phyloP scores from a whole-genome alignment of 2,797 vertebrate genomes.

The Streptopelia turtur region DNA sequence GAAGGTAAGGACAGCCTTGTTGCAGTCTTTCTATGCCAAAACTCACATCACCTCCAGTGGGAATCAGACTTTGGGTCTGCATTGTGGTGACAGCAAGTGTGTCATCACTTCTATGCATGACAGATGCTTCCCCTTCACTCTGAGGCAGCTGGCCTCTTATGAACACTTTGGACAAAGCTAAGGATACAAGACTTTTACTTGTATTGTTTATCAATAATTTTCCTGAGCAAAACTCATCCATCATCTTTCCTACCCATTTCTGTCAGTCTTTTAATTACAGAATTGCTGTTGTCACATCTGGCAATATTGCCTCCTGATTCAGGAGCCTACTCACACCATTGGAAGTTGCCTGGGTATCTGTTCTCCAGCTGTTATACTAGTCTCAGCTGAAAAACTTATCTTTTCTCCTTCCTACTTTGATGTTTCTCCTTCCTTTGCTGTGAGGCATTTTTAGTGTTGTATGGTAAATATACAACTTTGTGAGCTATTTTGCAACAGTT shows the following conservation, averaged over 20 bases:
- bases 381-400: background rate
- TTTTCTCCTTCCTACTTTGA: background rate
- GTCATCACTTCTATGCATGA: background rate
- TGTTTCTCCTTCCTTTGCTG: background rate
- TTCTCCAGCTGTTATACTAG: background rate
- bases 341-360: background rate
- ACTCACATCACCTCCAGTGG: background rate
- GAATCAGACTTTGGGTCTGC: background rate
- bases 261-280: background rate
- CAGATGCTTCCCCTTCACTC: background rate
- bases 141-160: background rate
- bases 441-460: background rate
- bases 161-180: background rate
- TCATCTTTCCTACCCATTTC: background rate
- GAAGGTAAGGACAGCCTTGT: background rate
- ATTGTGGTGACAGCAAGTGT: background rate
- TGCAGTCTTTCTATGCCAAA: background rate
- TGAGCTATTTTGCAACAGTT: background rate
- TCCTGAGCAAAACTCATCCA: background rate
- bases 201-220: conserved; percentile 1
- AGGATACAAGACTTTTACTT: background rate
- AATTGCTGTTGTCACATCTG: background rate
- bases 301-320: background rate
- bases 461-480: background rate
- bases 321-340: background rate